phyloP scores from a whole-genome alignment of 2,113 vertebrate species.

The Acinonyx jubatus region DNA sequence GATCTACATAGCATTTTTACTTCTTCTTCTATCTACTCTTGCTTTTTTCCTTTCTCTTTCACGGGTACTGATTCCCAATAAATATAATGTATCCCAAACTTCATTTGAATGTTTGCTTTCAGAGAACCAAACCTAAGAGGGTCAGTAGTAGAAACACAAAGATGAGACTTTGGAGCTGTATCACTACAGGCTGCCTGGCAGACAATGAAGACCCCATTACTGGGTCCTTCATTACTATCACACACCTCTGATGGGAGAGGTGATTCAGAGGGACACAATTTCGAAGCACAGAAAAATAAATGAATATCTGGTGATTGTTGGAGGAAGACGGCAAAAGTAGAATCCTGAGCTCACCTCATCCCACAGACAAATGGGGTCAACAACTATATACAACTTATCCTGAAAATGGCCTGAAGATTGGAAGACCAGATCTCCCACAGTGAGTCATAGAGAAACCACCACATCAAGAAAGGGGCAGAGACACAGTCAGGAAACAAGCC shows the following conservation, averaged over 20 bases:
- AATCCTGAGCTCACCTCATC: neutral
- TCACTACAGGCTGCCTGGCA: neutral
- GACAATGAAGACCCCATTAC: neutral
- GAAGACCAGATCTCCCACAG: neutral
- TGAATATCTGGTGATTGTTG: neutral
- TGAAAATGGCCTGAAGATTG: neutral
- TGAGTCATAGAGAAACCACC: neutral
- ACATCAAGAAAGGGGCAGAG: neutral
- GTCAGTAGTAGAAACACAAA: neutral
- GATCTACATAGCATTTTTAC: neutral
- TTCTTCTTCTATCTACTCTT: neutral
- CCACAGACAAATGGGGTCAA: neutral
- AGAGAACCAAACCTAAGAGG: neutral
- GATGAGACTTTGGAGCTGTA: neutral
- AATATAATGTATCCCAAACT: neutral
- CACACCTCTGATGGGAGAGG: neutral
- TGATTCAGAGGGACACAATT: neutral
- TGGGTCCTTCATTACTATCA: no score
- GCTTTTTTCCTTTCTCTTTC: neutral
- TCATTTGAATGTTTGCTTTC: neutral
- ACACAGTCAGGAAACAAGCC: neutral
- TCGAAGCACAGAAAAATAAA: neutral
- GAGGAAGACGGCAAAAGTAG: neutral
- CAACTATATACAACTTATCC: neutral
- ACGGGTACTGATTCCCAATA: neutral